Percentiles rank a stretch among this genome's conserved stretches.
Evolutionary conservation across 2,797 vertebrate species (phyloP).

Genomic region (Paedocypris micromegethes): DNA sequence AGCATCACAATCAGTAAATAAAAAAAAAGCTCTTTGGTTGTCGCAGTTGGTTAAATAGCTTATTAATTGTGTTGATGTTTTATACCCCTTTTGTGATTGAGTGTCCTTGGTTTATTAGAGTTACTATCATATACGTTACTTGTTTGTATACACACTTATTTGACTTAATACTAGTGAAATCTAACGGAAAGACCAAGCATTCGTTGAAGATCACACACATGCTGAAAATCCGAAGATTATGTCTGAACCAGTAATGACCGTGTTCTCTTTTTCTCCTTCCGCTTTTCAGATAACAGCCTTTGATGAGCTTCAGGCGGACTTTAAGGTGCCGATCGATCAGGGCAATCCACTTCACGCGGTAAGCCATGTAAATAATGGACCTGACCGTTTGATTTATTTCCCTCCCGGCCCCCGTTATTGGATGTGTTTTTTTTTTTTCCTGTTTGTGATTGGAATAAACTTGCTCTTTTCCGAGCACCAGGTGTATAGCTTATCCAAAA

Average conservation of each 20-base stretch:
- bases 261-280: conserved; percentile 11
- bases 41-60: too few relatives aligned
- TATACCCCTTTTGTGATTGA: too few relatives aligned
- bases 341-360: conserved; percentile 94
- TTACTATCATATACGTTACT: neutral
- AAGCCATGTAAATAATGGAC: conserved; percentile 53
- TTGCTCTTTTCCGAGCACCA: conserved; percentile 34
- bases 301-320: conserved; percentile 93
- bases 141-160: neutral
- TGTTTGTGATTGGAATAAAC: conserved; percentile 16
- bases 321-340: conserved; percentile 96
- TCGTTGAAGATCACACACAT: neutral
- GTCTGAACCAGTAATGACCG: conserved; percentile 32
- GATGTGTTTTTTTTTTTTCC: neutral
- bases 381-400: conserved; percentile 13
- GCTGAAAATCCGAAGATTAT: neutral
- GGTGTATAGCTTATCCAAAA: conserved; percentile 33
- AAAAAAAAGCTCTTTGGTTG: too few relatives aligned
- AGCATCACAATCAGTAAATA: too few relatives aligned
- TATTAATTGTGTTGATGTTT: too few relatives aligned
- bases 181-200: neutral
- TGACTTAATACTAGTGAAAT: neutral
- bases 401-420: conserved; percentile 1
- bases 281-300: conserved; percentile 88
- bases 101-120: neutral